Evolutionary conservation across 2,797 vertebrate genomes (phyloP), one percentile per base, ranked within the genome.

Genomic region (Eidolon dupreanum): DNA sequence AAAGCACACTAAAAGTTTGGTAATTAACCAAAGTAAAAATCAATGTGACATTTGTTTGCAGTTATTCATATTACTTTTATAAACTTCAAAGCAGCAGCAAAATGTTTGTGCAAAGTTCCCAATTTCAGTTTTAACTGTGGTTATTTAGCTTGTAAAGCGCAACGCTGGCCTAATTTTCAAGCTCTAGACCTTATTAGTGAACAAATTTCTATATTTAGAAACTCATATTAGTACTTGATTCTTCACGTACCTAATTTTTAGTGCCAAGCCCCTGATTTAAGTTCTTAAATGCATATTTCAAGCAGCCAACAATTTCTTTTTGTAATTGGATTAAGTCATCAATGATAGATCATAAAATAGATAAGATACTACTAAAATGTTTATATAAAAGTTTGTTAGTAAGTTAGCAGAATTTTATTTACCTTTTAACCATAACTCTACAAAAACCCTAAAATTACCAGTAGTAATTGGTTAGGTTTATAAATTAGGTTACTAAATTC

Each of bases 141-240:
- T 81, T 86, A 77, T 87, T 96, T 90, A 96, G 59, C 70, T 94
- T 82, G 26, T 89, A 91, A 97, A 96, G 78, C 19, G 87, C 53
- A 63, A 87, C 0, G 10, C 38, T 97, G 94, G 74, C 86, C 90
- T 95, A 94, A 94, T 96, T 95, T 96, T 90, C 88, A 84, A 93
- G 95, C 66, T 88, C 95, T 93, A 95, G 81, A 92, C 88, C 88
- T 96, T 95, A 89, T 96, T 97, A 90, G 95, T 88, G 96, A 95
- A 95, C 55, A 95, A 57, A 95, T 81, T 82, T 94, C 94, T 96
- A 94, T 91, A 95, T 97, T 96, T 97, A 93, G 96, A 96, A 90
- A 1, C 22, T 96, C 88, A 86, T 93, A 88, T 92, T 92, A 95
- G 46, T 94, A 46, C 53, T 93, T 92, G 70, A 68, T 88, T 90